Evolutionary conservation across 2,113 vertebrate genomes (phyloP).

Genomic region (Muscicapa adusta): DNA sequence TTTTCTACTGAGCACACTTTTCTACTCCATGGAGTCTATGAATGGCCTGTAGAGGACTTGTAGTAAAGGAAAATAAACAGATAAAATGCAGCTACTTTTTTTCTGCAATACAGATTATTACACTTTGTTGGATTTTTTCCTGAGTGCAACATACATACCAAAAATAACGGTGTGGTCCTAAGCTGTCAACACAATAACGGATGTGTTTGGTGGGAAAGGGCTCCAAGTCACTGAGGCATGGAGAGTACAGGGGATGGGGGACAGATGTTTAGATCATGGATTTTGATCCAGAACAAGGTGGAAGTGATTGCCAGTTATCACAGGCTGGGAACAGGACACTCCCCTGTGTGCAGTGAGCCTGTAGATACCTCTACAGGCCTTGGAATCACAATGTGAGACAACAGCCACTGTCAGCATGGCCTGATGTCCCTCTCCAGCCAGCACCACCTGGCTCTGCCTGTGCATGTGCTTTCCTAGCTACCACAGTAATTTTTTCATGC

Average conservation of each 20-base stretch:
- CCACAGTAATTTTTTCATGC: background rate
- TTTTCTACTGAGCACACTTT: background rate
- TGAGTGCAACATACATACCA: background rate
- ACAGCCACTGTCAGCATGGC: background rate
- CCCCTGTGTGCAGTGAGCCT: background rate
- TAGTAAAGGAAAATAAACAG: background rate
- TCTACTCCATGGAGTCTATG: background rate
- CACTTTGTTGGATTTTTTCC: background rate
- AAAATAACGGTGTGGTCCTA: background rate
- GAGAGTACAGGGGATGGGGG: background rate
- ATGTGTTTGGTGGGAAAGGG: background rate
- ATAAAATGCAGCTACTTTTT: background rate
- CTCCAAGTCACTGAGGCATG: background rate
- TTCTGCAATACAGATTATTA: background rate
- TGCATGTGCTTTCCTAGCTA: background rate
- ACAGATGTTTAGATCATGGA: background rate
- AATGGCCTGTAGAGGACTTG: background rate
- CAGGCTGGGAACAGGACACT: background rate
- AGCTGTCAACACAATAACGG: background rate
- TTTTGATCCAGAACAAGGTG: background rate
- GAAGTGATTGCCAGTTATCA: background rate
- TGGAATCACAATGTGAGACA: fast-evolving
- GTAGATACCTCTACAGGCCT: background rate
- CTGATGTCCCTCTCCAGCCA: background rate
- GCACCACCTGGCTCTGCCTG: background rate